Evolutionary conservation across 2,888 invertebrate species (phyloP), one percentile per base, ranked within the genome.

Genomic region (Automeris io): DNA sequence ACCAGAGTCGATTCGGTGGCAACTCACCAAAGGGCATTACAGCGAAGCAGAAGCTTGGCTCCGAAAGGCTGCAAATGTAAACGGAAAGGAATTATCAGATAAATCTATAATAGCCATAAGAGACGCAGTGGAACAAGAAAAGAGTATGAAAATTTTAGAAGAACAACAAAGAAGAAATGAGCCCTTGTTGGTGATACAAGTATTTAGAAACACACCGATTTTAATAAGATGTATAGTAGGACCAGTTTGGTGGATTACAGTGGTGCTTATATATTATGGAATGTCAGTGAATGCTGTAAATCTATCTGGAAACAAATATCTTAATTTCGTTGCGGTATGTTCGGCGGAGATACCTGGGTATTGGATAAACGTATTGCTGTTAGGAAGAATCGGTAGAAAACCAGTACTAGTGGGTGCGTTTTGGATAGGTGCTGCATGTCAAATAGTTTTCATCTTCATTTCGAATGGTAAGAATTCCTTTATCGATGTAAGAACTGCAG

Each of bases 1-100:
- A 5, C 92, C 93, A 0, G 93, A 93, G 70, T 93, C 93, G 5
- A 88, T 93, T 2, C 88, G 95, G 40, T 95, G 95, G 95, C 86
- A 94, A 9, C 75, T 94, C 53, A 91, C 91, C 33, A 91, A 92
- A 55, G 91, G 91, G 2, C 88, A 90, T 40, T 88, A 89, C 45
- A 88, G 91, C 21, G 90, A 91, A 49, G 91, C 93, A 0, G 90
- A 91, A 53, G 62, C 61, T 2, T 89, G 92, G 13, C 75, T 93
- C 1, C 85, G 87, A 21, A 90, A 88, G 57, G 91, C 92, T 0
- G 91, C 93, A 0, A 86, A 77, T 54, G 67, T 86, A 0, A 93
- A 93, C 47, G 88, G 87, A 2, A 87, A 87, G 8, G 70, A 83
- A 38, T 57, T 91, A 3, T 88, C 90, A 0, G 82, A 88, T 0